These are phyloP conservation scores for Coilia nasus DNA, from an alignment of 2,797 vertebrate genomes.

Conservation along the genomic window DNA sequence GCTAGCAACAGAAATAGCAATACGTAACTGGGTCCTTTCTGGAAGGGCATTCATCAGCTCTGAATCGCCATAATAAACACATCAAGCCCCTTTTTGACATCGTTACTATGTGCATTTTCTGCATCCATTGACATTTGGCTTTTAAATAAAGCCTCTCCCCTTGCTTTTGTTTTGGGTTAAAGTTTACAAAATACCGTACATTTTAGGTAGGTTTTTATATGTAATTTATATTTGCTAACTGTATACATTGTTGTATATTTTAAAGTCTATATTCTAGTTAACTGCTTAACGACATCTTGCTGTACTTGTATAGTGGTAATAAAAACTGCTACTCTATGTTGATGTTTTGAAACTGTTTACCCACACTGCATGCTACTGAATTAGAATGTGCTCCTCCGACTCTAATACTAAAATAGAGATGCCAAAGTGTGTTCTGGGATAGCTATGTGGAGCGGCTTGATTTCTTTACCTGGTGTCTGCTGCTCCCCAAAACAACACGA, in stretches of 20 bases:
- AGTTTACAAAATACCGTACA: not conserved
- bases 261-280: not conserved
- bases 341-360: no score
- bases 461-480: slow-evolving; percentile 16
- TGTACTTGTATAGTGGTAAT: no score
- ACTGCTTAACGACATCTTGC: no score
- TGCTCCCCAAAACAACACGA: slow-evolving; percentile 5
- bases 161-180: not conserved
- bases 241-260: not conserved
- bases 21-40: not conserved
- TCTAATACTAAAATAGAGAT: not conserved
- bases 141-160: not conserved
- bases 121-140: not conserved
- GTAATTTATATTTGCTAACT: no score
- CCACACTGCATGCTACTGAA: not conserved
- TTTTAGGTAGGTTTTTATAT: no score
- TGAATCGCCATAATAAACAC: not conserved
- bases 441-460: not conserved
- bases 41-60: not conserved
- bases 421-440: not conserved
- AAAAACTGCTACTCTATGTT: no score
- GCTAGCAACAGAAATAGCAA: not conserved
- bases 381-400: not conserved
- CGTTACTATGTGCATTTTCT: not conserved
- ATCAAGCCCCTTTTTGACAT: not conserved